Evolutionary conservation across 2,797 vertebrate species (phyloP).

Genomic region (Poecilia gillii): DNA sequence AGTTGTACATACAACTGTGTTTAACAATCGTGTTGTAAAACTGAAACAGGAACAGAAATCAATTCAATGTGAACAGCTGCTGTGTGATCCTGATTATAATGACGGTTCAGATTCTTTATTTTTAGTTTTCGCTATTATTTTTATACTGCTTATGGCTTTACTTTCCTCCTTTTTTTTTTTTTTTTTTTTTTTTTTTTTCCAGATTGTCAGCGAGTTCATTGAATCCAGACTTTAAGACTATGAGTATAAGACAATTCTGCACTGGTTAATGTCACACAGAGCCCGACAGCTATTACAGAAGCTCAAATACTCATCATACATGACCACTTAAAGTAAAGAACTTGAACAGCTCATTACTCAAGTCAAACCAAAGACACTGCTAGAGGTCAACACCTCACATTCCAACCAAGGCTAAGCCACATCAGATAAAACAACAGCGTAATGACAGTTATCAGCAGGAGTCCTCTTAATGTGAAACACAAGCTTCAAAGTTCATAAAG

Average conservation of each 20-base stretch:
- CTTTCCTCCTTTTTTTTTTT: not conserved
- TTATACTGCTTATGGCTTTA: not conserved
- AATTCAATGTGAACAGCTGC: not conserved
- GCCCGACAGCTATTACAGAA: not conserved
- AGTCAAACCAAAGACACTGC: conserved; percentile 9
- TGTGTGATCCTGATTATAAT: not conserved
- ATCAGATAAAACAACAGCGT: conserved; percentile 59
- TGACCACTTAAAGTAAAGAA: conserved; percentile 10
- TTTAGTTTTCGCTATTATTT: not conserved
- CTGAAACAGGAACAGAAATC: conserved; percentile 1
- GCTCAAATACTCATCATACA: not conserved
- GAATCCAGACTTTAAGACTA: not conserved
- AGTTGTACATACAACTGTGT: not conserved
- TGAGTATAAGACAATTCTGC: not conserved
- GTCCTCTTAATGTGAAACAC: conserved; percentile 52
- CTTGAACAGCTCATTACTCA: conserved; percentile 20
- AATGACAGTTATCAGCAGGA: conserved; percentile 70
- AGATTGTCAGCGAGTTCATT: not conserved
- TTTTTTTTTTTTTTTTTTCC: not conserved
- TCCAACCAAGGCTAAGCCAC: conserved; percentile 50
- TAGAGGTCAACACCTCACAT: conserved; percentile 37
- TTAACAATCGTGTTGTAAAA: not conserved
- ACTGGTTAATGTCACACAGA: conserved; percentile 4
- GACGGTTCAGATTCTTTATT: not conserved
- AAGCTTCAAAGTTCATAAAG: conserved; percentile 67